phyloP scores from a whole-genome alignment of 2,113 vertebrate genomes.

The Lipotes vexillifer region DNA sequence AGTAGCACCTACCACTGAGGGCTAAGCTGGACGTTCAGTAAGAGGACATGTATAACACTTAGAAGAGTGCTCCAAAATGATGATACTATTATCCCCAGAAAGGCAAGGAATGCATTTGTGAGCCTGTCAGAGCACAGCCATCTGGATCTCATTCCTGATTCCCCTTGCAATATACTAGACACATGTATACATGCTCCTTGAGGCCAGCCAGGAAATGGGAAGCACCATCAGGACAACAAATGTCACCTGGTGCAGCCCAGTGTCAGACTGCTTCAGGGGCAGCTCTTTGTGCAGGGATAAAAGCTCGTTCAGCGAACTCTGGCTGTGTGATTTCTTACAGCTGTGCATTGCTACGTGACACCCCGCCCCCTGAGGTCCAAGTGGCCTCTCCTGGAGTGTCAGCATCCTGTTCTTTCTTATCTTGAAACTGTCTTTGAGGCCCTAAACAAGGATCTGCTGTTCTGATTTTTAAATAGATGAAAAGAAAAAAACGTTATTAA shows the following conservation, averaged over 20 bases:
- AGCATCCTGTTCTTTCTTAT: constrained; percentile 66
- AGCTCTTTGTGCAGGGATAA: not conserved
- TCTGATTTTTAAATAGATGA: constrained; percentile 33
- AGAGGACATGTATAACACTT: not conserved
- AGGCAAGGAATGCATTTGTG: not conserved
- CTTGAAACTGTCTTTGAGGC: constrained; percentile 56
- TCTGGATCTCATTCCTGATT: constrained; percentile 27
- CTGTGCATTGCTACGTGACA: constrained; percentile 47
- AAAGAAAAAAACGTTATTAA: not conserved
- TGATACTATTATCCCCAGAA: not conserved
- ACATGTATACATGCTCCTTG: constrained; percentile 9
- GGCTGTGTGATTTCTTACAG: constrained; percentile 53
- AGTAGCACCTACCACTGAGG: not conserved
- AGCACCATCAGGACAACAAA: constrained; percentile 21
- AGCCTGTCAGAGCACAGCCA: not conserved
- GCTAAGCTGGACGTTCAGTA: not conserved
- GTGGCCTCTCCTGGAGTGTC: constrained; percentile 49
- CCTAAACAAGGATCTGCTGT: constrained; percentile 59
- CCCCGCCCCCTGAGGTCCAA: constrained; percentile 27
- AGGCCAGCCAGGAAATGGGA: constrained; percentile 13
- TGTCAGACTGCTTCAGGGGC: constrained; percentile 2
- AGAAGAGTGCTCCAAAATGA: not conserved
- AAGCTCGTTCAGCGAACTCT: not conserved
- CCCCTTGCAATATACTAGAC: not conserved
- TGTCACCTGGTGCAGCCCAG: constrained; percentile 22